Evolutionary conservation across 2,888 invertebrate genomes (phyloP).

Genomic region (Lithophane semibrunnea): DNA sequence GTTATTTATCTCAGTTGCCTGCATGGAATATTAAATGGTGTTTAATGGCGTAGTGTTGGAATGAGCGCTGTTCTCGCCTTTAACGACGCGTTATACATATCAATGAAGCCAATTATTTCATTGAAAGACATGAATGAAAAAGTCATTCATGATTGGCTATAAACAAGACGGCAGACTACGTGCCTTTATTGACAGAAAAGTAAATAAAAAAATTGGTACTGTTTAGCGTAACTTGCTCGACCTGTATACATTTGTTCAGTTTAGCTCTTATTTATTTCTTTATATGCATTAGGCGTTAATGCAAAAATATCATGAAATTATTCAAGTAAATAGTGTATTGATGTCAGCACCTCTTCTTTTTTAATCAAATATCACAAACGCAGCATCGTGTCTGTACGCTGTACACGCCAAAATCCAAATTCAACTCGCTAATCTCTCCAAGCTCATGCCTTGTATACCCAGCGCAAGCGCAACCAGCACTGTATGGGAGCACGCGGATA

Average conservation of each 20-base stretch:
- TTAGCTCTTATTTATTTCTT: background rate
- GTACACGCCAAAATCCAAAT: background rate
- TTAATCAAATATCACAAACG: background rate
- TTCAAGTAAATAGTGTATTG: background rate
- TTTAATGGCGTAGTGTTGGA: slow-evolving; percentile 30
- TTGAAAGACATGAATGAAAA: slow-evolving; percentile 31
- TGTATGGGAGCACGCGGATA: slow-evolving; percentile 75
- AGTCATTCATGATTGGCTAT: background rate
- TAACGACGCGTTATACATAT: slow-evolving; percentile 20
- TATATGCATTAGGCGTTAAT: background rate
- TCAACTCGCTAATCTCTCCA: slow-evolving; percentile 51
- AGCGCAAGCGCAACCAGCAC: slow-evolving; percentile 67
- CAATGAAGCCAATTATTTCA: slow-evolving; percentile 27
- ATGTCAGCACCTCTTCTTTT: background rate
- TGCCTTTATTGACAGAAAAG: background rate
- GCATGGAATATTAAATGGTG: slow-evolving; percentile 51
- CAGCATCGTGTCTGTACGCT: background rate
- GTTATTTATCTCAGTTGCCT: slow-evolving; percentile 40
- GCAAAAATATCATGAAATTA: background rate
- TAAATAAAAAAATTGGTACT: background rate
- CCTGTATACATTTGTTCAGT: background rate
- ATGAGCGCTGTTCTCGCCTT: slow-evolving; percentile 41
- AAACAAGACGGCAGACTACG: slow-evolving; percentile 1
- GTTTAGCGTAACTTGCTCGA: background rate
- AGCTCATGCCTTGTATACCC: slow-evolving; percentile 21